Evolutionary conservation across 2,797 vertebrate genomes (phyloP), one percentile per base, ranked within the genome.

Genomic region (Cacajao melanocephalus): DNA sequence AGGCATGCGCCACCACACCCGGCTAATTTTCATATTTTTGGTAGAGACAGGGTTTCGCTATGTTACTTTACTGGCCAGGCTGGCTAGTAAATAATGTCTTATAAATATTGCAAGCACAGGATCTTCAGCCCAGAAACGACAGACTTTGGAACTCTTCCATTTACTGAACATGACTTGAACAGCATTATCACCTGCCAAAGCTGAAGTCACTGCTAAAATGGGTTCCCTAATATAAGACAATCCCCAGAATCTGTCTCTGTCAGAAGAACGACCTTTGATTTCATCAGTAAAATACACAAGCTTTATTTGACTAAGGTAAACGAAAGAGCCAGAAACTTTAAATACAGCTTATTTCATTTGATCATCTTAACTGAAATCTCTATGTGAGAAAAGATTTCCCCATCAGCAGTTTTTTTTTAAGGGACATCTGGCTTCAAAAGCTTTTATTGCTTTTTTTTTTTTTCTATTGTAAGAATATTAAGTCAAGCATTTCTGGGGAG

Each of bases 401-500:
- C 76, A 79, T 61, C 57, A 84, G 55, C 82, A 44, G 24, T 64
- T 87, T 88, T 93, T 92, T 82, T 70, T 8, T 8, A 87, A 93
- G 83, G 52, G 83, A 73, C 44, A 72, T 92, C 48, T 97, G 93
- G 83, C 61, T 88, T 96, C 96, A 70, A 96, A 94, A 76, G 64
- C 4, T 96, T 97, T 96, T 85, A 75, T 50, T 94, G 55, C 44
- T 81, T 97, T 97, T 96, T 48, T 11, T 94, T 94, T 97, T 13
- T 4, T 13, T 4, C 14, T 6, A 93, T 94, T 97, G 67, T 90
- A 96, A 97, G 96, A 90, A 97, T 93, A 90, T 57, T 94, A 81
- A 97, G 67, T 88, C 88, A 92, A 64, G 28, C 83, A 95, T 76
- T 97, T 98, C 91, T 87, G 96, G 91, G 93, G 96, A 96, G 55